Conservation (phyloP, 2,888 invertebrate species). For the Drosophila paranaensis region DNA sequence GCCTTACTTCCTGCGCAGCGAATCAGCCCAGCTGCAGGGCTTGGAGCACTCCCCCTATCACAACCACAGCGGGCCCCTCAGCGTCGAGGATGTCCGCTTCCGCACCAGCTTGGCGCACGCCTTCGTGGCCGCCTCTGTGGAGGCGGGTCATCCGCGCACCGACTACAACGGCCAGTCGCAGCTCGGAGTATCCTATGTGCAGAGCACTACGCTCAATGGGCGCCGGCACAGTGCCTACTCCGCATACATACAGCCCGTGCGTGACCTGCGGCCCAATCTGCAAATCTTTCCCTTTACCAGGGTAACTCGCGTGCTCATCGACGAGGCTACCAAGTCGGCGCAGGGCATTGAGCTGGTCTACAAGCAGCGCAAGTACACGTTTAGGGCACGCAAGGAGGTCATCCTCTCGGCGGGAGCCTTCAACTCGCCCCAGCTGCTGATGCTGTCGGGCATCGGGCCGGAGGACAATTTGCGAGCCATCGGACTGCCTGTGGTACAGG, state of each 20-base stretch:
- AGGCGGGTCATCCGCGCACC: constrained; percentile 88
- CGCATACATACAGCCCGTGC: constrained; percentile 87
- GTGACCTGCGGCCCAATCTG: constrained; percentile 86
- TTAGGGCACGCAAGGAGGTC: constrained; percentile 90
- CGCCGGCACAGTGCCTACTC: constrained; percentile 88
- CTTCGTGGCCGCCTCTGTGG: constrained; percentile 87
- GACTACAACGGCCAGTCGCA: constrained; percentile 89
- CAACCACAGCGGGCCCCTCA: constrained; percentile 87
- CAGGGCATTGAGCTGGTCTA: constrained; percentile 89
- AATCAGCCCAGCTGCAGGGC: constrained; percentile 84
- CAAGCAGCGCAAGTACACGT: constrained; percentile 83
- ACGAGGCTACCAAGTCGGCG: constrained; percentile 87
- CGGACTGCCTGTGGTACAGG: constrained; percentile 87
- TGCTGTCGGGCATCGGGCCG: constrained; percentile 92
- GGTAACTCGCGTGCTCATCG: constrained; percentile 89
- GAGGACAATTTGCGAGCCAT: constrained; percentile 86
- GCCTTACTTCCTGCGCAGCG: constrained; percentile 88
- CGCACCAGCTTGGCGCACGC: constrained; percentile 85
- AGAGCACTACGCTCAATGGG: constrained; percentile 87
- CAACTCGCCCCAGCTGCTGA: constrained; percentile 94
- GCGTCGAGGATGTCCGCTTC: constrained; percentile 87
- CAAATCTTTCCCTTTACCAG: constrained; percentile 88
- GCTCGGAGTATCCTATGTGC: constrained; percentile 89
- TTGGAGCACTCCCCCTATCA: constrained; percentile 86
- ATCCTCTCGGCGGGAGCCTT: constrained; percentile 94